Percentiles rank a stretch among this genome's conserved stretches.
Conservation (phyloP, 2,888 invertebrate species). For the Drosophila lacicola region DNA sequence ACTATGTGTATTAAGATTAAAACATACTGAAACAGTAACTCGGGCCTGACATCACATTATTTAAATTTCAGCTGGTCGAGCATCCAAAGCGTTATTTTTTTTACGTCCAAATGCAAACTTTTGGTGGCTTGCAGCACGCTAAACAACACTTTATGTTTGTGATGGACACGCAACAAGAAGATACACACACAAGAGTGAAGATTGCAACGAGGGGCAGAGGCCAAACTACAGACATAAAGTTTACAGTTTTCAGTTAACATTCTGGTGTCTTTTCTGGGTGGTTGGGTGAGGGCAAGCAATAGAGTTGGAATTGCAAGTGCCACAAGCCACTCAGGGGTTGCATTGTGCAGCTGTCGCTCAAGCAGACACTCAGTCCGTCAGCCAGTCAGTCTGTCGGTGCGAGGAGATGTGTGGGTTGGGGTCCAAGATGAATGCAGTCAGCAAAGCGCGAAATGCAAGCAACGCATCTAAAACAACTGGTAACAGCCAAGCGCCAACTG, state of each 20-base stretch:
- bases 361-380: slow-evolving; percentile 22
- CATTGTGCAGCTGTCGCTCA: slow-evolving; percentile 61
- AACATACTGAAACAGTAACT: slow-evolving; percentile 50
- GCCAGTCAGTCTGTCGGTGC: too few species aligned
- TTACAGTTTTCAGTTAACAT: slow-evolving; percentile 48
- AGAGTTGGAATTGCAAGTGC: slow-evolving; percentile 50
- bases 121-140: slow-evolving; percentile 28
- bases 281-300: slow-evolving; percentile 30
- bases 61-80: slow-evolving; percentile 32
- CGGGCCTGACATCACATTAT: slow-evolving; percentile 27
- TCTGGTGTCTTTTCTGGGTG: slow-evolving; percentile 30
- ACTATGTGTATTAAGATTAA: slow-evolving; percentile 47
- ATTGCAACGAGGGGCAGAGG: slow-evolving; percentile 36
- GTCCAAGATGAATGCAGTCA: slow-evolving; percentile 43
- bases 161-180: slow-evolving; percentile 54
- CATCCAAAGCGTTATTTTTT: background rate
- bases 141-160: slow-evolving; percentile 53
- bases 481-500: slow-evolving; percentile 23
- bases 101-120: slow-evolving; percentile 16
- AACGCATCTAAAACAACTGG: slow-evolving; percentile 48
- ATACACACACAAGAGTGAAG: slow-evolving; percentile 28
- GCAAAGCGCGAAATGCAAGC: slow-evolving; percentile 51
- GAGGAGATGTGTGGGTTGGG: slow-evolving; percentile 7
- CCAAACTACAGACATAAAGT: slow-evolving; percentile 63
- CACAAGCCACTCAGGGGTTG: slow-evolving; percentile 36